These are phyloP conservation scores for Semaprochilodus insignis DNA, from an alignment of 2,797 vertebrate genomes.

Conservation along the genomic window DNA sequence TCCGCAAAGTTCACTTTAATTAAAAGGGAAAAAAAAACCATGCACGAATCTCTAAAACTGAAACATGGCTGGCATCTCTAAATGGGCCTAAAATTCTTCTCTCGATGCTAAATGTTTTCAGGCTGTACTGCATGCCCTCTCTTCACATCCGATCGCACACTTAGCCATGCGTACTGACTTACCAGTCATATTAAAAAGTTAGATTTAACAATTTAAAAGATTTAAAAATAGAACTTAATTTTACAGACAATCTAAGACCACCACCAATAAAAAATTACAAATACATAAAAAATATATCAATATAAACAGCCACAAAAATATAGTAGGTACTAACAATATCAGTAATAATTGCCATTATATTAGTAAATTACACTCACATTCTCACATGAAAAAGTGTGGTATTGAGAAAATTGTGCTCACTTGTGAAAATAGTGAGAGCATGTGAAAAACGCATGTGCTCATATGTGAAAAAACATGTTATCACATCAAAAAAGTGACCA, in stretches of 20 bases:
- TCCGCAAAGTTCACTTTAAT: constrained; percentile 9
- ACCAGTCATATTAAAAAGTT: not conserved
- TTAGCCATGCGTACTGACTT: not conserved
- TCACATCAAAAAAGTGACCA: no score
- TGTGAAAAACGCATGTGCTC: no score
- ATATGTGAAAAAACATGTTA: no score
- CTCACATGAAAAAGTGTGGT: no score
- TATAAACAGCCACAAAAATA: constrained; percentile 3
- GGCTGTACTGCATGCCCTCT: not conserved
- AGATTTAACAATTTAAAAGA: no score
- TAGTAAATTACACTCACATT: no score
- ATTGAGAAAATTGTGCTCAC: no score
- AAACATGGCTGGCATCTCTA: constrained; percentile 9
- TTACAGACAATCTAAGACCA: no score
- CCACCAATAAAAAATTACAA: no score
- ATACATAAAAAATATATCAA: not conserved
- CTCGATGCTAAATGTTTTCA: not conserved
- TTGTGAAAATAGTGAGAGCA: no score
- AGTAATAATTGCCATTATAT: constrained; percentile 7
- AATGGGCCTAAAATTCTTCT: not conserved
- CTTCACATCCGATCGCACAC: not conserved
- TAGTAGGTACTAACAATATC: not conserved
- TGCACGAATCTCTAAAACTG: not conserved
- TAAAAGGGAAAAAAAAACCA: not conserved
- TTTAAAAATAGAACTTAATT: no score